Base-by-base conservation (phyloP, 2,888 invertebrate species). In the Polyommatus iphigenia region DNA sequence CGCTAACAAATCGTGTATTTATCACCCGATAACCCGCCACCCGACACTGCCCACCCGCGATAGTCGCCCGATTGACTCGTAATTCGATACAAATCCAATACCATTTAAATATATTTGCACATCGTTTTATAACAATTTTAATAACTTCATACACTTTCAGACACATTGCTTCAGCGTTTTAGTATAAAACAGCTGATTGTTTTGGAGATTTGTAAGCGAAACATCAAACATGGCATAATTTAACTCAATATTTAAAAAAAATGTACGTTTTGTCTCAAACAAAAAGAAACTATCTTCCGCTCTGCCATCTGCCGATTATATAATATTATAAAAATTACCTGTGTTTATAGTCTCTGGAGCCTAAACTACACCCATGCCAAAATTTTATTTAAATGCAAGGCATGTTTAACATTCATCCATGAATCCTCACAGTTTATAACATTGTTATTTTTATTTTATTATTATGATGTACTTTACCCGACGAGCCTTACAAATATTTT, bases 51-150 rank as follows among this genome's bases (percentile, higher is more conserved):
- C 15, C 29, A 29, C 29, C 24, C 24, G 24, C 46, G 75, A 75
- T 75, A 75, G 50, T 50, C 24, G 24, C 54, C 50, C 50, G 29
- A 75, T 75, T 75, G 75, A 54, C 24, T 75, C 75, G 54, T 75
- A 75, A 75, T 75, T 75, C 75, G 46, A 24, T 75, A 50, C 36
- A 72, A 72, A 75, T 50, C 75, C 24, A 50, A 54, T 75, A 18
- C 18, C 29, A 50, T 54, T 50, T 50, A 50, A 75, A 75, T 50
- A 75, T 75, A 75, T 75, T 75, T 54, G 41, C 20, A 73, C 41
- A 6, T 29, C 75, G 29, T 50, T 50, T 29, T 18, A 50, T 75
- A 24, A 18, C 46, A 50, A 46, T 75, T 75, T 29, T 41, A 20
- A 67, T 32, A 32, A 4, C 67, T 67, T 67, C 18, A 67, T 29